phyloP scores from a whole-genome alignment of 2,888 invertebrate species.

The Mellilla xanthometata region DNA sequence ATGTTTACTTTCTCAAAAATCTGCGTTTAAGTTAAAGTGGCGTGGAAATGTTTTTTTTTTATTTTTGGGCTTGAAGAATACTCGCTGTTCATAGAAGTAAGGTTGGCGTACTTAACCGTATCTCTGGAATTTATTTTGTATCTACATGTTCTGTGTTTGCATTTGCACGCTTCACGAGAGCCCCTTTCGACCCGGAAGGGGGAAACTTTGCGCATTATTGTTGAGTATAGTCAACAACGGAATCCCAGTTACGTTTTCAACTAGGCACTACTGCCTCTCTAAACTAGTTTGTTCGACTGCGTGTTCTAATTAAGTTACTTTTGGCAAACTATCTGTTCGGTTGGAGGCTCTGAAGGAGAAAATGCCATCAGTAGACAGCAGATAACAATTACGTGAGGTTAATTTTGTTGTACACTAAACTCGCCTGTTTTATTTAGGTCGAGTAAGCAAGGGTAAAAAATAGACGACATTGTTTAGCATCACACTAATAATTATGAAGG shows the following conservation, averaged over 20 bases:
- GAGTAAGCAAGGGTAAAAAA: no score
- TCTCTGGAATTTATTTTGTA: constrained; percentile 42
- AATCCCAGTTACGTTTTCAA: constrained; percentile 23
- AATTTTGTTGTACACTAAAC: no score
- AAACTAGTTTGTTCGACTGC: constrained; percentile 12
- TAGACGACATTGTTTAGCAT: no score
- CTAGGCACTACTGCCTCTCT: constrained; percentile 10
- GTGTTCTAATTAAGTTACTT: constrained; percentile 14
- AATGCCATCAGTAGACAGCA: neutral
- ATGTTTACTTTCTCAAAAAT: constrained; percentile 28
- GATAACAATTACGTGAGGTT: constrained; percentile 15
- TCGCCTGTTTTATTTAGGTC: no score
- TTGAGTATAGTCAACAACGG: constrained; percentile 40
- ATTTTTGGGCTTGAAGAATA: no score
- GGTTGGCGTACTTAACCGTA: constrained; percentile 28
- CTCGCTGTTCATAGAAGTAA: constrained; percentile 43
- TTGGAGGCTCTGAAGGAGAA: neutral
- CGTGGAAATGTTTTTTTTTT: constrained; percentile 23
- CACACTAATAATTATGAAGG: no score
- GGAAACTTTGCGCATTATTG: constrained; percentile 50
- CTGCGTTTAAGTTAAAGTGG: constrained; percentile 8
- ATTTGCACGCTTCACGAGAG: constrained; percentile 35
- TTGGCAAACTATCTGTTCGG: constrained; percentile 3
- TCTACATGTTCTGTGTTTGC: constrained; percentile 38
- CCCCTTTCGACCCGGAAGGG: constrained; percentile 43